A percentile compares a stretch with the other conserved stretches of the same genome.
Evolutionary conservation across 2,888 invertebrate genomes (phyloP).

Genomic region (Eilema sororculum): DNA sequence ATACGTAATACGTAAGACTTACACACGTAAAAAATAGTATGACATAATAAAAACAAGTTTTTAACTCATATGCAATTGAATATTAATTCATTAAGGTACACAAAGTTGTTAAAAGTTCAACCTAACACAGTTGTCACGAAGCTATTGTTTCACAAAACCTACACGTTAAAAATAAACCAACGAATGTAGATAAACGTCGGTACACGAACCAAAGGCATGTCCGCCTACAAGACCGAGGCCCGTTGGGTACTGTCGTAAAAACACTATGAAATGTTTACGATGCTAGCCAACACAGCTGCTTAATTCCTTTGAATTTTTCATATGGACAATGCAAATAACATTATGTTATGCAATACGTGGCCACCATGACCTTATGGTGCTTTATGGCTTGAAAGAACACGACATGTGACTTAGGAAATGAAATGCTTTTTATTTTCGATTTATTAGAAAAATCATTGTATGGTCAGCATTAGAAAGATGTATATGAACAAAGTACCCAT

Average conservation of each 20-base stretch:
- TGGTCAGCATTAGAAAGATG: neutral
- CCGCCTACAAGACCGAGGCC: slow-evolving; percentile 53
- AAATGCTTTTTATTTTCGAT: neutral
- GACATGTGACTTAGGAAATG: neutral
- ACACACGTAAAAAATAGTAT: too few species aligned
- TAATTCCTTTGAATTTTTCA: slow-evolving; percentile 67
- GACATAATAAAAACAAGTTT: neutral
- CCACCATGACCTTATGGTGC: neutral
- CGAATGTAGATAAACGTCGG: slow-evolving; percentile 51
- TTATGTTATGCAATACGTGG: slow-evolving; percentile 39
- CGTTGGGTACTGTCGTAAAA: slow-evolving; percentile 68
- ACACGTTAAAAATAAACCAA: slow-evolving; percentile 48
- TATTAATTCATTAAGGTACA: slow-evolving; percentile 9
- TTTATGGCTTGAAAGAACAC: neutral
- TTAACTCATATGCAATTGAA: slow-evolving; percentile 4
- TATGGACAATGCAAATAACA: slow-evolving; percentile 55
- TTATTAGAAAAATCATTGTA: neutral
- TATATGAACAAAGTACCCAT: too few species aligned
- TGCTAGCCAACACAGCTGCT: slow-evolving; percentile 60
- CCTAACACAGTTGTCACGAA: slow-evolving; percentile 43
- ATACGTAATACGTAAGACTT: too few species aligned
- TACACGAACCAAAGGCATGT: slow-evolving; percentile 55
- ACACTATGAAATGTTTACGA: slow-evolving; percentile 73
- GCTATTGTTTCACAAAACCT: slow-evolving; percentile 47
- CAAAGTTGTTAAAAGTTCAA: slow-evolving; percentile 8